Conservation (phyloP, 2,888 invertebrate species). For the Cistogaster globosa region DNA sequence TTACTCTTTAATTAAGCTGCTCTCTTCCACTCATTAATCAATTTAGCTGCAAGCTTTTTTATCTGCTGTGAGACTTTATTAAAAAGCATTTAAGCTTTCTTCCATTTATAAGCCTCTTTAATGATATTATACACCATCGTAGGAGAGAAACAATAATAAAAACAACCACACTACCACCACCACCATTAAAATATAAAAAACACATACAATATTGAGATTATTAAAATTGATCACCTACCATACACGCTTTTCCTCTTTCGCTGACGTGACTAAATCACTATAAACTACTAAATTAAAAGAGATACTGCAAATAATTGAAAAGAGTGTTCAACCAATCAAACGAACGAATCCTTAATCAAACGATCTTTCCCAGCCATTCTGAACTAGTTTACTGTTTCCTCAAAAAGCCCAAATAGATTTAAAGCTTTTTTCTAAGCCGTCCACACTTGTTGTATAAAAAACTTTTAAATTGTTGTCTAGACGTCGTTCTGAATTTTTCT, state of each 20-base stretch:
- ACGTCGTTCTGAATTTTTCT: neutral
- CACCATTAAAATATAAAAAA: too few species aligned
- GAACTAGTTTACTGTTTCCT: conserved; percentile 23
- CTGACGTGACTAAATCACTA: conserved; percentile 12
- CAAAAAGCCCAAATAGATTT: conserved; percentile 27
- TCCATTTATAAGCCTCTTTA: conserved; percentile 56
- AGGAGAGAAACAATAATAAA: conserved; percentile 1
- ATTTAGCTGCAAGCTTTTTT: conserved; percentile 57
- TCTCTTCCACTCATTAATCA: conserved; percentile 58
- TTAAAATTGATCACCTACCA: conserved; percentile 21
- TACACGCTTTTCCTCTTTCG: conserved; percentile 8
- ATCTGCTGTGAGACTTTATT: conserved; percentile 57
- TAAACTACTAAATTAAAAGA: conserved; percentile 1
- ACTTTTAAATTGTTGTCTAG: conserved; percentile 4
- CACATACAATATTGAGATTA: conserved; percentile 39
- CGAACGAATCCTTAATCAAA: conserved; percentile 21
- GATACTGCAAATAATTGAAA: conserved; percentile 20
- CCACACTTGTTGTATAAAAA: conserved; percentile 6
- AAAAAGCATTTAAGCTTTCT: conserved; percentile 56
- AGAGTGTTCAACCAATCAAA: conserved; percentile 29
- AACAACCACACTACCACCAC: conserved; percentile 5
- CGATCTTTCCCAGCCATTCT: conserved; percentile 29
- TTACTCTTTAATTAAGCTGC: conserved; percentile 26
- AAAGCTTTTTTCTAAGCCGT: conserved; percentile 45
- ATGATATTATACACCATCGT: conserved; percentile 30